Base-by-base conservation (phyloP, 2,797 vertebrate genomes). In the Acanthiza pusilla region DNA sequence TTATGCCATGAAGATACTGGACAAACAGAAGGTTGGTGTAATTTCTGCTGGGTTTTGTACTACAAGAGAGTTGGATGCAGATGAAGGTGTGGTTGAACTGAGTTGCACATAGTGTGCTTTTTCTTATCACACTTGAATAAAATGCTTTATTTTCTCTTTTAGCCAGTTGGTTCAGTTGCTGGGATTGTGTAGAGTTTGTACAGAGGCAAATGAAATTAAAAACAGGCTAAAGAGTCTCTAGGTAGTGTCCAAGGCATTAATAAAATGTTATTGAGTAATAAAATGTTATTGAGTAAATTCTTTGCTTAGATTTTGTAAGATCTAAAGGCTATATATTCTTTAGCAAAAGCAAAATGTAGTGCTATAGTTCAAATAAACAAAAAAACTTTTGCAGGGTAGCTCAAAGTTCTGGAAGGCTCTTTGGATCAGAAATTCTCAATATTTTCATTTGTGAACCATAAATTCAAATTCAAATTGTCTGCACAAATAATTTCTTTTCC, bases 1-100 rank as follows among this genome's bases (percentile, higher is more conserved):
- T 98, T 99, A 98, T 65, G 99, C 99, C 95, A 99, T 99, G 99
- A 99, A 99, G 98, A 99, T 99, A 97, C 97, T 99, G 98, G 99
- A 99, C 98, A 99, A 99, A 98, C 99, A 99, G 96, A 99, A 99
- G 98, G 99, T 99, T 94, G 93, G 98, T 98, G 87, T 60, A 48
- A 86, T 92, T 81, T 66, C 27, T 34, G 38, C 18, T 43, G 38
- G 1, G 1, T 9, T 91, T 62, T 70, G 22, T 76, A 54, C 27
- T 68, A 29, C 74, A 60, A 21, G 63, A 53, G 80, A 76, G 30
- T 65, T 74, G 34, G 20, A 14, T 72, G 16, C 18, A 38, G 47
- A 13, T 43, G 25, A 55, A 83, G 45, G 47, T 58, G 67, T 74
- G 50, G 16, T 16, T 82, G 51, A 87, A 43, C 16, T 55, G 13